Conservation (phyloP, 2,888 invertebrate genomes). For the Sminthurinus aureus region DNA sequence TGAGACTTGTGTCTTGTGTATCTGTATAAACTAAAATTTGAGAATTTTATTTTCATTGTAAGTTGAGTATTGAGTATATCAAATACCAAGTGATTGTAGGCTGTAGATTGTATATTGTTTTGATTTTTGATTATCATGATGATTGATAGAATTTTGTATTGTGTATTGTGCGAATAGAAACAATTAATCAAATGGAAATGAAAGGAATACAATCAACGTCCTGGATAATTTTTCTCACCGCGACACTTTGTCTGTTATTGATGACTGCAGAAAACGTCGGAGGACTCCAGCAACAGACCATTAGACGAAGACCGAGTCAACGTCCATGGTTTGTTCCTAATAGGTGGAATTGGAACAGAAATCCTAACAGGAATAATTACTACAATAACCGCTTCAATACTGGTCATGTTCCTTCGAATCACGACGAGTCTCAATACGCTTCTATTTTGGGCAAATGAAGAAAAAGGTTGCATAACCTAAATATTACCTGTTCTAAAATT, state of each 20-base stretch:
- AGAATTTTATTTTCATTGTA: too few species aligned
- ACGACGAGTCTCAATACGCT: conserved; percentile 10
- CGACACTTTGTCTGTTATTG: not conserved
- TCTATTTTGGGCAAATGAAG: not conserved
- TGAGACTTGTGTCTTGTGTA: too few species aligned
- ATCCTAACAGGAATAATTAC: not conserved
- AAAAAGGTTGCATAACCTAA: not conserved
- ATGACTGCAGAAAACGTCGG: not conserved
- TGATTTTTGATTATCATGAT: too few species aligned
- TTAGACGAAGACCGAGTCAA: not conserved
- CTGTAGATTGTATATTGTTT: too few species aligned
- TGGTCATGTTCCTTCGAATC: not conserved
- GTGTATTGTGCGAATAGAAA: not conserved
- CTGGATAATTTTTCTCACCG: not conserved
- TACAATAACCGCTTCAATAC: not conserved
- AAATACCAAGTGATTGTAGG: too few species aligned
- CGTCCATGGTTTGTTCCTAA: not conserved
- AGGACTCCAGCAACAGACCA: not conserved
- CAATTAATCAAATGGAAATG: not conserved
- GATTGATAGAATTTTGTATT: too few species aligned
- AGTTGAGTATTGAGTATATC: too few species aligned
- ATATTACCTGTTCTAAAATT: too few species aligned
- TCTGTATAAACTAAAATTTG: too few species aligned
- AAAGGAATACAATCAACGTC: not conserved
- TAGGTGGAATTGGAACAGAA: not conserved